phyloP scores from a whole-genome alignment of 2,888 invertebrate genomes.

The Epiblema foenella region DNA sequence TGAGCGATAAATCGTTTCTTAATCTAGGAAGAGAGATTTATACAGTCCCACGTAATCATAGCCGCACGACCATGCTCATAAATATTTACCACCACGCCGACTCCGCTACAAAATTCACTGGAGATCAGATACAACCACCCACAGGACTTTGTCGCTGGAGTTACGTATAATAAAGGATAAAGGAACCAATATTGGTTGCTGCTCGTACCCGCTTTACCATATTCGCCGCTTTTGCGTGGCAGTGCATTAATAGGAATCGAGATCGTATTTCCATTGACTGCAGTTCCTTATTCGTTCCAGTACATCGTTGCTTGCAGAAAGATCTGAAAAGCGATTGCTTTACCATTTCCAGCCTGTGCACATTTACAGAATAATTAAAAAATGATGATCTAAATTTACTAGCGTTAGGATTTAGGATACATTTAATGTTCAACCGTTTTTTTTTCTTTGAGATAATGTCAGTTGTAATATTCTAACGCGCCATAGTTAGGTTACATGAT shows the following conservation, averaged over 20 bases:
- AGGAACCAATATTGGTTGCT: conserved; percentile 7
- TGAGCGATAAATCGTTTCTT: conserved; percentile 1
- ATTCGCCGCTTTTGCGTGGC: not conserved
- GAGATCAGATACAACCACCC: conserved; percentile 15
- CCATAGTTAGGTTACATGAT: no score
- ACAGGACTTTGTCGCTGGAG: not conserved
- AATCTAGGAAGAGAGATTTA: conserved; percentile 23
- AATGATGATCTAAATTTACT: not conserved
- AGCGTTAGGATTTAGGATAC: no score
- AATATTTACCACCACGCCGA: conserved; percentile 33
- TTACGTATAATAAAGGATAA: not conserved
- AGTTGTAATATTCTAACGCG: not conserved
- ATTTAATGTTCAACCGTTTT: not conserved
- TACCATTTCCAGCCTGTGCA: not conserved
- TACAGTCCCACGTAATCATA: conserved; percentile 16
- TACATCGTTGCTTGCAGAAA: not conserved
- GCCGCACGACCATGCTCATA: conserved; percentile 19
- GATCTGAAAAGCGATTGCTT: not conserved
- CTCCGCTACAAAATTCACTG: conserved; percentile 28
- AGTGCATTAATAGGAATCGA: not conserved
- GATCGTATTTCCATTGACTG: not conserved
- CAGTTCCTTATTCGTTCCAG: conserved; percentile 1
- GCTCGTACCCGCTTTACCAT: conserved; percentile 8
- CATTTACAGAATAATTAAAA: not conserved
- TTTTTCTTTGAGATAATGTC: no score